Percentiles rank a stretch among this genome's conserved stretches.
Evolutionary conservation across 2,797 vertebrate genomes (phyloP).

Genomic region (Anomalospiza imberbis): DNA sequence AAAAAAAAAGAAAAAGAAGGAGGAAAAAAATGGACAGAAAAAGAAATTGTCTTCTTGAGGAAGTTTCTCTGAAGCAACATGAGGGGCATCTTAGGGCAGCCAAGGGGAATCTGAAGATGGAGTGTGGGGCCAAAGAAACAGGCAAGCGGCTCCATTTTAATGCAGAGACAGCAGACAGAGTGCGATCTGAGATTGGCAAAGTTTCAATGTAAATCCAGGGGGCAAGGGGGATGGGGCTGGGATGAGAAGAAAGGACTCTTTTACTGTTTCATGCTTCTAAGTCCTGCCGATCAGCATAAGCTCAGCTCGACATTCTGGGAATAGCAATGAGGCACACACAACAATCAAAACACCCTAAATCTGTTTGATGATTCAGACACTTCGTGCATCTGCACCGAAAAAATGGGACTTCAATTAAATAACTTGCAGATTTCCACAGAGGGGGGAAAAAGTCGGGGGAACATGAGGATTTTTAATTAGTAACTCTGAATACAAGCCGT

Average conservation of each 20-base stretch:
- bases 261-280: conserved; percentile 78
- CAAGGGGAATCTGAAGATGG: conserved; percentile 47
- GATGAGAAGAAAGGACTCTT: conserved; percentile 80
- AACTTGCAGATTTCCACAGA: conserved; percentile 72
- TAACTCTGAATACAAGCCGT: conserved; percentile 67
- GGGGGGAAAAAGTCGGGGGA: conserved; percentile 67
- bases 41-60: conserved; percentile 9
- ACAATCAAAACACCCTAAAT: conserved; percentile 77
- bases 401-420: conserved; percentile 78
- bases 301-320: conserved; percentile 77
- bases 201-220: conserved; percentile 82
- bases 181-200: conserved; percentile 79
- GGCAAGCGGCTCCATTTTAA: conserved; percentile 72
- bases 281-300: conserved; percentile 80
- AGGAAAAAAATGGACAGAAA: neutral
- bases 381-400: conserved; percentile 72
- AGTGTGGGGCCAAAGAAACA: conserved; percentile 28
- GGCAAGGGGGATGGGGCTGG: conserved; percentile 68
- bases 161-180: conserved; percentile 77
- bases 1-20: neutral
- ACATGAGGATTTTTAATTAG: conserved; percentile 77
- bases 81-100: conserved; percentile 40
- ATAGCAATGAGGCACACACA: conserved; percentile 83
- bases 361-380: conserved; percentile 76
- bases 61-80: conserved; percentile 42